Evolutionary conservation across 2,797 vertebrate genomes (phyloP), one percentile per base, ranked within the genome.

Genomic region (Melanotaenia maccullochi): DNA sequence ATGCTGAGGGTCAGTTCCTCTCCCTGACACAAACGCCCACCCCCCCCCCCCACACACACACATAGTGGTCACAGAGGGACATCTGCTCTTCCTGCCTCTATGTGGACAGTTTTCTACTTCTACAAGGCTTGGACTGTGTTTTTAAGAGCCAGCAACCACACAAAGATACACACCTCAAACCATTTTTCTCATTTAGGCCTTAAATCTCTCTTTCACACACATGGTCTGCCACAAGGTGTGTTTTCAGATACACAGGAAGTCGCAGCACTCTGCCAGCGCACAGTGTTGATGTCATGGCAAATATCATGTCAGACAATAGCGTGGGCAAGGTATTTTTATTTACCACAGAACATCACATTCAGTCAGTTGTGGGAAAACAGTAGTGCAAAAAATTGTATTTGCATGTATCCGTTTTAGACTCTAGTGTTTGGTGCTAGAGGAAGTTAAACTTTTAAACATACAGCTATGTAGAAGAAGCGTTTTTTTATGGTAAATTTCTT

Each of bases 1-100:
- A 85, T 83, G 86, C 80, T 65, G 71, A 75, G 87, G 85, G 81
- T 88, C 78, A 80, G 75, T 90, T 88, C 70, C 78, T 84, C 70
- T 79, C 82, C 47, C 75, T 61, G 62, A 66, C 77, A 44, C 83
- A 73, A 30, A 63, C 76, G 44, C 74, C 44, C 44, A 47, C 44
- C 44, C 42, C 42, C 14, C 38, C 14, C 35, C 3, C 51, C 60
- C 70, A 77, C n/a, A 68, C 61, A 84, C 76, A 76, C 42, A 75
- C 60, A 73, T 47, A 61, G 71, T 64, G 20, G 76, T 82, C 66
- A 68, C 73, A 85, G 71, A 80, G 60, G 69, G 87, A 90, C 90
- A 92, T 89, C 90, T 93, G 91, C 90, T 90, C 92, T 93, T 94
- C 91, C 91, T 92, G 90, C 87, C 84, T 64, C 68, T 78, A 71